Conservation (phyloP, 2,797 vertebrate species). For the Anisognathus igniventris region DNA sequence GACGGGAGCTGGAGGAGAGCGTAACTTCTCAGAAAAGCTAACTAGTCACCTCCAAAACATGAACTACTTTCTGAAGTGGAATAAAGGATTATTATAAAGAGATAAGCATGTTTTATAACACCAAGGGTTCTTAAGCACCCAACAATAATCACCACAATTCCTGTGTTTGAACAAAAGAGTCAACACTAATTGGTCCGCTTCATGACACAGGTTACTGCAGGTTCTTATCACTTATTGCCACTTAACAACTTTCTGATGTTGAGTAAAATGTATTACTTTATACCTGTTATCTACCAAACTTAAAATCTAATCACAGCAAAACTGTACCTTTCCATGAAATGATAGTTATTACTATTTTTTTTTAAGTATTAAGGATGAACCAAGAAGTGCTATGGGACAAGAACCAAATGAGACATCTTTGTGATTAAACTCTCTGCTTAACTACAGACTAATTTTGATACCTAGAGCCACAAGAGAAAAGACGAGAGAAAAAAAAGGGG, state of each 20-base stretch:
- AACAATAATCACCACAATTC: background rate
- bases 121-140: background rate
- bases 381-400: background rate
- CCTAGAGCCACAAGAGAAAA: background rate
- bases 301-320: background rate
- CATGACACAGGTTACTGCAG: background rate
- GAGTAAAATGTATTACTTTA: background rate
- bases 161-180: background rate
- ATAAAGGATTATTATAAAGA: background rate
- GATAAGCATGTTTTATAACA: background rate
- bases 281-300: background rate
- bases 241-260: background rate
- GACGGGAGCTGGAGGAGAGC: accelerated
- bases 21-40: background rate
- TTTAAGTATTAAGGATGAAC: background rate
- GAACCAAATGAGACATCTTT: background rate
- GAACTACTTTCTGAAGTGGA: background rate
- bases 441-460: constrained; percentile 5
- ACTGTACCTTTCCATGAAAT: background rate
- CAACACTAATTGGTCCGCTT: background rate
- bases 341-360: background rate
- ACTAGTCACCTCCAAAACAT: background rate
- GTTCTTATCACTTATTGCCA: background rate
- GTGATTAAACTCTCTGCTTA: background rate
- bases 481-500: background rate